Percentiles rank a stretch among this genome's conserved stretches.
Evolutionary conservation across 2,888 invertebrate species (phyloP).

Genomic region (Sipha maydis): DNA sequence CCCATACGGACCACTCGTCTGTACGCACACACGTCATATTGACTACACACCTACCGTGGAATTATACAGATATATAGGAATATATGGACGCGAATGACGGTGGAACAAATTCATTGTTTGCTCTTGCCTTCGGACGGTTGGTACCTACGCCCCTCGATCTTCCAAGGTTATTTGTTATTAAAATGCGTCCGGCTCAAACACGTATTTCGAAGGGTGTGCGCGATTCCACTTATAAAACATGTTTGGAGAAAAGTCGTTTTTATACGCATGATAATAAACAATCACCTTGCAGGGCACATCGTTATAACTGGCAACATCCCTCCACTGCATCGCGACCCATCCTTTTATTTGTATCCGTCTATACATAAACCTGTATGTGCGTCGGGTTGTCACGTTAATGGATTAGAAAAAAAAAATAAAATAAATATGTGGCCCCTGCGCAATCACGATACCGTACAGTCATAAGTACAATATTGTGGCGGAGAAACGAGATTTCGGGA

Average conservation of each 20-base stretch:
- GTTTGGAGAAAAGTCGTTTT: slow-evolving; percentile 16
- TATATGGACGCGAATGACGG: neutral
- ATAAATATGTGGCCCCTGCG: neutral
- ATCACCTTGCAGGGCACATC: neutral
- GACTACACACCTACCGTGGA: no score
- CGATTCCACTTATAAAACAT: neutral
- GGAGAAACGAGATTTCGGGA: slow-evolving; percentile 43
- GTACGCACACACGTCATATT: neutral
- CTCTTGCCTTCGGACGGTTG: no score
- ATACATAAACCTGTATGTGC: neutral
- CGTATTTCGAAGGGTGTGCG: neutral
- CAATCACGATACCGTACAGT: neutral
- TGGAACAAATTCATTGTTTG: neutral
- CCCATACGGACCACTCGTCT: neutral
- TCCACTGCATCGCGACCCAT: neutral
- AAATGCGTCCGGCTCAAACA: neutral
- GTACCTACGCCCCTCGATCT: neutral
- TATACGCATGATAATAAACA: neutral
- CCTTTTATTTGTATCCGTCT: neutral
- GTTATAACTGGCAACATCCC: neutral
- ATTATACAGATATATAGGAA: neutral
- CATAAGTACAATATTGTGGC: neutral
- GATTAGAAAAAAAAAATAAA: neutral
- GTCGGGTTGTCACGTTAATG: neutral
- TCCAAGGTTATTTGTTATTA: neutral